Evolutionary conservation across 2,113 vertebrate species (phyloP), one percentile per base, ranked within the genome.

Genomic region (Lamprotornis superbus): DNA sequence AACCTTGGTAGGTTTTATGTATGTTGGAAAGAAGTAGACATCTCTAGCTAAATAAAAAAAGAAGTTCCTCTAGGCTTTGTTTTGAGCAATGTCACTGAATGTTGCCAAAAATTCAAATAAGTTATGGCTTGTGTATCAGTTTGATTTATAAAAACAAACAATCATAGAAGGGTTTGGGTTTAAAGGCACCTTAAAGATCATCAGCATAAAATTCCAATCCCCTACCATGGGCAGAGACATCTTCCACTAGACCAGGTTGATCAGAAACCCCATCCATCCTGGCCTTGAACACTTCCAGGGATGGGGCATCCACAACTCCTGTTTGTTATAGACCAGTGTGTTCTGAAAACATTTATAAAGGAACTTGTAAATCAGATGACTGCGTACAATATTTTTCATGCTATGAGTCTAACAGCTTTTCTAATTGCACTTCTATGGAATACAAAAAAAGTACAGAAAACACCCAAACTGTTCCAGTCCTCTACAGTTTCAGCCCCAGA

Each of bases 281-380:
- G 19, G 10, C 13, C 68, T 63, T 33, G 20, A 69, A 4, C 30
- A 21, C 20, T 42, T 10, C 17, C 28, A 60, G 49, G 35, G 14
- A 50, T 0, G 35, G 20, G 15, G 20, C 25, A 77, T 2, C 17
- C n/a, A 39, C 60, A 42, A 0, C 5, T 35, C 10, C 40, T 52
- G 3, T 25, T 49, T 3, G 0, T 44, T 79, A 21, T 0, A 65
- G 50, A 24, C 5, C 20, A 74, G 7, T 4, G 28, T 39, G 13
- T 9, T 68, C 64, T 55, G 11, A 44, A 74, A 15, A 52, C 5
- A 25, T 2, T 4, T 6, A 18, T 8, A 59, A 44, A 22, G 14
- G 23, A 68, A 44, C 22, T 17, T 46, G n/a, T 22, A 23, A 53
- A 57, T 56, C 53, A 74, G 46, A 61, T 2, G 2, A 19, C 40